A percentile compares a stretch with the other conserved stretches of the same genome.
These are phyloP conservation scores for Adelosebastes latens DNA, from an alignment of 2,797 vertebrate genomes.

Conservation along the genomic window DNA sequence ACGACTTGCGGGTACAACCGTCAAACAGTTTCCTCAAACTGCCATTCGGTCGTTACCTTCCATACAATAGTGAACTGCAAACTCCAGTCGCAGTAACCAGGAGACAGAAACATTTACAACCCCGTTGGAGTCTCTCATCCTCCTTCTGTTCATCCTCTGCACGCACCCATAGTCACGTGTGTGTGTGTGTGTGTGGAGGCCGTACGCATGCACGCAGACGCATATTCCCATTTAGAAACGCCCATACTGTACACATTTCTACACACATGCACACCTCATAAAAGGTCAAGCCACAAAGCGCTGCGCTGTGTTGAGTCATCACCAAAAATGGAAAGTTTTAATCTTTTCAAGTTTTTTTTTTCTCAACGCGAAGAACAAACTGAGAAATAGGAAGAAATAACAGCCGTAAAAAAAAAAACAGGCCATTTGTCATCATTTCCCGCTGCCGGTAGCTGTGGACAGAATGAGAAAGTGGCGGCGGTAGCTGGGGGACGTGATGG, in stretches of 20 bases:
- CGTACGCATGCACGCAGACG: background rate
- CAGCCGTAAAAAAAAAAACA: slow-evolving; percentile 57
- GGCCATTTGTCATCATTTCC: slow-evolving; percentile 80
- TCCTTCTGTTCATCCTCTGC: slow-evolving; percentile 27
- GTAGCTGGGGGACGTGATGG: slow-evolving; percentile 49
- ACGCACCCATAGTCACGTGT: background rate
- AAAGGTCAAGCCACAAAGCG: slow-evolving; percentile 71
- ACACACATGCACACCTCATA: slow-evolving; percentile 51
- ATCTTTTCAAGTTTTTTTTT: slow-evolving; percentile 49
- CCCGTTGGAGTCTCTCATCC: slow-evolving; percentile 14
- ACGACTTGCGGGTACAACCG: background rate
- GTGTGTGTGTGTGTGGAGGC: background rate
- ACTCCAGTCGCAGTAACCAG: slow-evolving; percentile 38
- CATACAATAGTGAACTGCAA: background rate
- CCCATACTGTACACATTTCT: slow-evolving; percentile 36
- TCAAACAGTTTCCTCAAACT: slow-evolving; percentile 20
- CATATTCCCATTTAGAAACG: slow-evolving; percentile 35
- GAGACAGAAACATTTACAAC: slow-evolving; percentile 43
- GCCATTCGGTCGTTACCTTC: slow-evolving; percentile 10
- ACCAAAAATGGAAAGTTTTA: slow-evolving; percentile 76
- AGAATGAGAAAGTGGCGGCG: slow-evolving; percentile 71
- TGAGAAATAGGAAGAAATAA: slow-evolving; percentile 68
- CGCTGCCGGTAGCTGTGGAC: slow-evolving; percentile 68
- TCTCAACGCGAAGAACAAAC: slow-evolving; percentile 60
- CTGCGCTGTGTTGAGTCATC: slow-evolving; percentile 67